A percentile compares a stretch with the other conserved stretches of the same genome.
Evolutionary conservation across 2,113 vertebrate genomes (phyloP).

Genomic region (Bubo bubo): DNA sequence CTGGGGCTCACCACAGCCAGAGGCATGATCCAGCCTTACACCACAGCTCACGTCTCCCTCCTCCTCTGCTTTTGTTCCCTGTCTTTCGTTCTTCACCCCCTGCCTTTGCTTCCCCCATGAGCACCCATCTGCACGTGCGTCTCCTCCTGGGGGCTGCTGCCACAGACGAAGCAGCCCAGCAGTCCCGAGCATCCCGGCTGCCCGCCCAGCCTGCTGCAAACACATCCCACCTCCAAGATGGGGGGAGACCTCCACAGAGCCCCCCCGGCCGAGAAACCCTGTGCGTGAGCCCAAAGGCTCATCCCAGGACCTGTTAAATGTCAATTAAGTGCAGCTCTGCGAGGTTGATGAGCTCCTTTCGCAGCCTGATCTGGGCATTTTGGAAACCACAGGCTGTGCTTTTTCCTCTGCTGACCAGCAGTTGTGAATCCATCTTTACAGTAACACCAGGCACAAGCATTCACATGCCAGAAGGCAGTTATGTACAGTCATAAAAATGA

Average conservation of each 20-base stretch:
- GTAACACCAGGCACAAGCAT: neutral
- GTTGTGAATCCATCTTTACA: neutral
- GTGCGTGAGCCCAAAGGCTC: neutral
- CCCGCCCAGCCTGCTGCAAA: neutral
- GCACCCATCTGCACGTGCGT: accelerated
- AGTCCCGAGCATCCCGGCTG: neutral
- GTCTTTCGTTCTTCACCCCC: neutral
- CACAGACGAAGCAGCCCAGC: neutral
- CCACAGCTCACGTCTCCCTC: neutral
- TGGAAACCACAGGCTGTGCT: neutral
- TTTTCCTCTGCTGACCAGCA: neutral
- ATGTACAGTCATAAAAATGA: neutral
- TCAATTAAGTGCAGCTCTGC: neutral
- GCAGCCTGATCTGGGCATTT: neutral
- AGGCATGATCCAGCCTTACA: accelerated
- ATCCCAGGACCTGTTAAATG: neutral
- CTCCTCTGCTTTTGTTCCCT: neutral
- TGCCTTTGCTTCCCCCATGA: neutral
- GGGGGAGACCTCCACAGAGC: neutral
- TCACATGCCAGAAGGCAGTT: neutral
- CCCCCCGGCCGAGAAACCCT: neutral
- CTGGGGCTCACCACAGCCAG: neutral
- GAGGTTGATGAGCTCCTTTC: neutral
- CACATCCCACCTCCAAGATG: neutral
- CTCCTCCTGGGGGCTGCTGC: neutral